Evolutionary conservation across 2,888 invertebrate genomes (phyloP).

Genomic region (Idaea biselata): DNA sequence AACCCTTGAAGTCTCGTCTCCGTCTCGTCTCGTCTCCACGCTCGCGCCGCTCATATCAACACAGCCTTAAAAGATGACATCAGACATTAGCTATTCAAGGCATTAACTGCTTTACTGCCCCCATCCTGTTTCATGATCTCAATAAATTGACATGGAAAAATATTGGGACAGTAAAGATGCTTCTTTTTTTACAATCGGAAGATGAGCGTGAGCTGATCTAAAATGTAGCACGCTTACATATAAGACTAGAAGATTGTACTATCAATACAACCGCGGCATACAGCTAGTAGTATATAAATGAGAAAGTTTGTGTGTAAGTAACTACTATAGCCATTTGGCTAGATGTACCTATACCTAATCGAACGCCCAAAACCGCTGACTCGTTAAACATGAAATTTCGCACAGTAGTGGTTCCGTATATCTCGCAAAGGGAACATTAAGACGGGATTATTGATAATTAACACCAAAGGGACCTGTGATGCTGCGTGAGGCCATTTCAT

Average conservation of each 20-base stretch:
- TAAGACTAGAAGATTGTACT: too few relatives aligned
- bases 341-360: too few relatives aligned
- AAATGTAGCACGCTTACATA: too few relatives aligned
- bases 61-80: conserved; percentile 12
- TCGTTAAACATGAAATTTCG: background rate
- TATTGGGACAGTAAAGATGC: background rate
- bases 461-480: background rate
- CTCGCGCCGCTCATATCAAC: background rate
- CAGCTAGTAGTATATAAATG: too few relatives aligned
- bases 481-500: background rate
- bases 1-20: background rate
- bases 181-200: too few relatives aligned
- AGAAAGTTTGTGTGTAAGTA: too few relatives aligned
- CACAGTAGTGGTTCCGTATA: background rate
- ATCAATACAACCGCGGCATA: too few relatives aligned
- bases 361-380: background rate
- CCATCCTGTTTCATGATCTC: conserved; percentile 11
- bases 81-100: conserved; percentile 4
- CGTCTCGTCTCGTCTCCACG: background rate
- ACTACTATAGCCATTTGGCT: too few relatives aligned
- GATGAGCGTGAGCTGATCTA: too few relatives aligned
- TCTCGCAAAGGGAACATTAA: background rate
- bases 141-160: conserved; percentile 4
- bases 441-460: background rate
- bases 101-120: conserved; percentile 11